Evolutionary conservation across 2,888 invertebrate species (phyloP).

Genomic region (Conomelus anceps): DNA sequence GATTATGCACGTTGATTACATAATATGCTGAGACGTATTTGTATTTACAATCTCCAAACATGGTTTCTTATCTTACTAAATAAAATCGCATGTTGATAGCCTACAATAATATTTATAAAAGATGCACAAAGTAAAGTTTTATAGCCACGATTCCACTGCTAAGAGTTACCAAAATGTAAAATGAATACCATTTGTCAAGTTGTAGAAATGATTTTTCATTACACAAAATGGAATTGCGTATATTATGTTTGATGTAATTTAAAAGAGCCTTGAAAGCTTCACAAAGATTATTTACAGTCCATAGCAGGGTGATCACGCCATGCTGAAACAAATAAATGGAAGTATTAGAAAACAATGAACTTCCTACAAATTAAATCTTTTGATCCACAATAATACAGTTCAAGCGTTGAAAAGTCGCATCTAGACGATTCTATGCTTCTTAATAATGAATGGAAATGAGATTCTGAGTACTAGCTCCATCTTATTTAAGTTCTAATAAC

Average conservation of each 20-base stretch:
- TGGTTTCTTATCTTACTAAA: background rate
- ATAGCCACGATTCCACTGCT: too few species aligned
- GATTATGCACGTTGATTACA: too few species aligned
- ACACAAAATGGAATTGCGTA: background rate
- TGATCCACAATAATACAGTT: background rate
- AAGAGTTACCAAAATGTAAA: too few species aligned
- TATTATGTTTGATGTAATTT: background rate
- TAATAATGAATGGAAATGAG: too few species aligned
- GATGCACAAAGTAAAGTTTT: too few species aligned
- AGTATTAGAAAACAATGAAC: background rate
- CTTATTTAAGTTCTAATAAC: too few species aligned
- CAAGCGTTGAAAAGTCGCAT: too few species aligned
- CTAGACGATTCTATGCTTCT: too few species aligned
- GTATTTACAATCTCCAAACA: background rate
- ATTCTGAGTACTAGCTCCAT: too few species aligned
- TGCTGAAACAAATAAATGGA: background rate
- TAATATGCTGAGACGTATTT: background rate
- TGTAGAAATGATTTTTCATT: background rate
- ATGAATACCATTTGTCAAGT: too few species aligned
- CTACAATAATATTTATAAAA: too few species aligned
- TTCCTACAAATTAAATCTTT: too few species aligned
- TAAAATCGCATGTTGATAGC: background rate
- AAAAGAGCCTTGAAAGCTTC: background rate
- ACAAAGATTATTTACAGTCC: background rate
- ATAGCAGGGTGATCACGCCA: background rate